phyloP scores from a whole-genome alignment of 2,888 invertebrate species.

The Troides helena region DNA sequence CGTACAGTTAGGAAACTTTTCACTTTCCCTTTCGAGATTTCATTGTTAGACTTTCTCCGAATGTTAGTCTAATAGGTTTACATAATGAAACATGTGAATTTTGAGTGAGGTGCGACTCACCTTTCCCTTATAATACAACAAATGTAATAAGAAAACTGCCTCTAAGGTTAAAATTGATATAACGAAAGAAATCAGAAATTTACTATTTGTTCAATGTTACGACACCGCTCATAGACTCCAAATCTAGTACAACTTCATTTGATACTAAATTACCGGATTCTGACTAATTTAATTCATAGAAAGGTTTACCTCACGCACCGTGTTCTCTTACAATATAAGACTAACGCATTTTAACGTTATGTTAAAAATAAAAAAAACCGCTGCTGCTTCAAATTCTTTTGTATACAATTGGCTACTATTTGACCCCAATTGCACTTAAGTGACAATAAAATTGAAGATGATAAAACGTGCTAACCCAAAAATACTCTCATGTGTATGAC shows the following conservation, averaged over 20 bases:
- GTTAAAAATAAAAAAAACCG: too few relatives aligned
- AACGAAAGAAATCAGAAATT: neutral
- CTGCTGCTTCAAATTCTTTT: too few relatives aligned
- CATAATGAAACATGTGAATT: constrained; percentile 1
- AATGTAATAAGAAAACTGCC: neutral
- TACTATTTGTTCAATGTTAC: neutral
- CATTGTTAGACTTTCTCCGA: neutral
- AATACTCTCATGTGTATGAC: too few relatives aligned
- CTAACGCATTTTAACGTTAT: too few relatives aligned
- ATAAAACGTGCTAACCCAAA: too few relatives aligned
- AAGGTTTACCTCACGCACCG: too few relatives aligned
- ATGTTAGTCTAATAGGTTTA: constrained; percentile 1
- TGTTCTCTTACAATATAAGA: too few relatives aligned
- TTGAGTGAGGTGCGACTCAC: neutral
- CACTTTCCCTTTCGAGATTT: neutral
- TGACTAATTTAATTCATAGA: neutral
- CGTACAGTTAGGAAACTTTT: neutral
- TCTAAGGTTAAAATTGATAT: neutral
- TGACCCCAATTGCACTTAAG: too few relatives aligned
- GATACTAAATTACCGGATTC: too few relatives aligned
- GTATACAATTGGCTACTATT: too few relatives aligned
- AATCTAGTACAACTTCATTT: neutral
- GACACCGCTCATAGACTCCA: neutral
- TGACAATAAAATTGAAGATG: too few relatives aligned
- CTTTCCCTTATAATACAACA: neutral